These are phyloP conservation scores for Uloborus diversus DNA, from an alignment of 1,140 invertebrate species.

Conservation along the genomic window DNA sequence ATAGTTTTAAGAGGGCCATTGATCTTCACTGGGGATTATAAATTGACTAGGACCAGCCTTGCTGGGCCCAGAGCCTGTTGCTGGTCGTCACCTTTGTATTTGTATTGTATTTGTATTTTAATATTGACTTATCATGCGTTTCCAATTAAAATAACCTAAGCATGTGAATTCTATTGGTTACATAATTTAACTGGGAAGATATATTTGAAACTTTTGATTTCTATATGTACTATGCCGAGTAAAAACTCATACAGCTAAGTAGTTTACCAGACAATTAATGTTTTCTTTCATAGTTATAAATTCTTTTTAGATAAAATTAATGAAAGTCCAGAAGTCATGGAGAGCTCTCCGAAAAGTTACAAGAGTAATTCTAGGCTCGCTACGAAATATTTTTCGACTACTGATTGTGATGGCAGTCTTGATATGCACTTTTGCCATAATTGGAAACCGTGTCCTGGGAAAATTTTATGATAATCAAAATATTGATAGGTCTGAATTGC, in stretches of 20 bases:
- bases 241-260: no score
- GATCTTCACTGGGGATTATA: no score
- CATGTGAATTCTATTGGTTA: background rate
- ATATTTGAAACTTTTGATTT: background rate
- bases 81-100: background rate
- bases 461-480: background rate
- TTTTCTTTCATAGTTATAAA: background rate
- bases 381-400: conserved; percentile 3
- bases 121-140: background rate
- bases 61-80: no score
- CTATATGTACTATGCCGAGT: no score
- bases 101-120: background rate
- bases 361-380: conserved; percentile 2
- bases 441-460: conserved; percentile 21
- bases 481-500: background rate
- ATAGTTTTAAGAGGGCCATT: no score
- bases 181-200: background rate
- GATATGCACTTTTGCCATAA: conserved; percentile 31
- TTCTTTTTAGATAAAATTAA: conserved; percentile 7
- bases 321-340: conserved; percentile 5
- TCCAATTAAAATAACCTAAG: background rate
- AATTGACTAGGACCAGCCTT: no score
- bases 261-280: no score
- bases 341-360: background rate
- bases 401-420: conserved; percentile 2